Evolutionary conservation across 2,113 vertebrate species (phyloP), one percentile per base, ranked within the genome.

Genomic region (Sclerurus mexicanus): DNA sequence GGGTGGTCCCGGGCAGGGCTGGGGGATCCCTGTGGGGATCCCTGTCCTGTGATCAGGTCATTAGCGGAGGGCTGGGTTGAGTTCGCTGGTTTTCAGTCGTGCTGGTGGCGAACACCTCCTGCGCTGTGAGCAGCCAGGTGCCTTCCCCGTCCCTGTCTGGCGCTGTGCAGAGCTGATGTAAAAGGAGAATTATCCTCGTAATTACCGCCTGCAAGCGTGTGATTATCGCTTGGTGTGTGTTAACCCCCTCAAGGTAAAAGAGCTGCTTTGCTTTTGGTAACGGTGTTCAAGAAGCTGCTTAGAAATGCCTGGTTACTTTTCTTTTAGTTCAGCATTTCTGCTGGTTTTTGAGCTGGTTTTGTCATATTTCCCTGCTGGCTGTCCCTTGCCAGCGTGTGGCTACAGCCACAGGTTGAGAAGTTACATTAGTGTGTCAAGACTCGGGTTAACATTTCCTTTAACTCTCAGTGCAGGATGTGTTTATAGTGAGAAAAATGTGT

Each of bases 91-190:
- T 56, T 28, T n/a, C 22, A n/a, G 39, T 44, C 14, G 2, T 6
- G 6, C 17, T 9, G 2, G 24, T 35, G 18, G 28, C 2, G 10
- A 60, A 35, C 13, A 0, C 46, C 31, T 47, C 1, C 1, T 14
- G 2, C 0, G 0, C 37, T 39, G 44, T 18, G 22, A 37, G 27
- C 42, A 8, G 39, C 9, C 18, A 5, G 1, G 0, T 63, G 19
- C 22, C 39, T 75, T 60, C 19, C 8, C n/a, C n/a, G n/a, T n/a
- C n/a, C n/a, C n/a, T n/a, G n/a, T n/a, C n/a, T n/a, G n/a, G n/a
- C n/a, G n/a, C n/a, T 22, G 15, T 62, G 17, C 3, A 31, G 1
- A 10, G 15, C 35, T 19, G 11, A 2, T 64, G 6, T 8, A 14
- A 12, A 4, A 49, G 30, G 14, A 30, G 66, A 31, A 24, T 50